Conservation (phyloP, 2,113 vertebrate genomes). For the Pogona vitticeps region DNA sequence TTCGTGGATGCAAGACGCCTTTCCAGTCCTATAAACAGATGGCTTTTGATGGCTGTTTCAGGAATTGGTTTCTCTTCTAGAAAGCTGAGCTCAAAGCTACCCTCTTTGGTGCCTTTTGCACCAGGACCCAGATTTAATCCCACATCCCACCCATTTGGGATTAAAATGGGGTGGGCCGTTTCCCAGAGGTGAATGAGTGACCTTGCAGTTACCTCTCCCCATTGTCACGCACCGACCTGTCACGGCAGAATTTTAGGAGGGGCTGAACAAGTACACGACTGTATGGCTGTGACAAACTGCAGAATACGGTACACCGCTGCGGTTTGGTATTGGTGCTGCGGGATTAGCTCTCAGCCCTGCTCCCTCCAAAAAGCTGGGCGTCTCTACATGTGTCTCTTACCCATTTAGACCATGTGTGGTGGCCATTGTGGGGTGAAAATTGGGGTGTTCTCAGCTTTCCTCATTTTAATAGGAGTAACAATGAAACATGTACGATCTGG, state of each 20-base stretch:
- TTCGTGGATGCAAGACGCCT: not conserved
- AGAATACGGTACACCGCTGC: not conserved
- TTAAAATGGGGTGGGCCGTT: not conserved
- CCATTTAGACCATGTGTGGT: too few relatives aligned
- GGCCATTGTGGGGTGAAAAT: too few relatives aligned
- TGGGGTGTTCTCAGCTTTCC: too few relatives aligned
- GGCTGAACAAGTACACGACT: not conserved
- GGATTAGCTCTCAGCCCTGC: too few relatives aligned
- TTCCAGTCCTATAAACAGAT: too few relatives aligned
- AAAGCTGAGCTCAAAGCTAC: too few relatives aligned
- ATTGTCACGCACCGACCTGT: not conserved
- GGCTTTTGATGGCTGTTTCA: not conserved
- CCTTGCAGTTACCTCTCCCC: not conserved
- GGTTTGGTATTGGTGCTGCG: not conserved
- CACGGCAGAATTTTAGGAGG: not conserved
- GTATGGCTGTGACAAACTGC: not conserved
- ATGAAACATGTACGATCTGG: too few relatives aligned
- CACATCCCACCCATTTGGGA: not conserved
- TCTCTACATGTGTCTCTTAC: too few relatives aligned
- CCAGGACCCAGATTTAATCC: too few relatives aligned
- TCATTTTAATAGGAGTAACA: too few relatives aligned
- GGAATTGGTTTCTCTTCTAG: not conserved
- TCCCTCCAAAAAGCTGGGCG: too few relatives aligned
- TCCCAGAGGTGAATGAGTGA: not conserved
- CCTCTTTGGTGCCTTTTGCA: too few relatives aligned